Evolutionary conservation across 2,797 vertebrate species (phyloP).

Genomic region (Moxostoma hubbsi): DNA sequence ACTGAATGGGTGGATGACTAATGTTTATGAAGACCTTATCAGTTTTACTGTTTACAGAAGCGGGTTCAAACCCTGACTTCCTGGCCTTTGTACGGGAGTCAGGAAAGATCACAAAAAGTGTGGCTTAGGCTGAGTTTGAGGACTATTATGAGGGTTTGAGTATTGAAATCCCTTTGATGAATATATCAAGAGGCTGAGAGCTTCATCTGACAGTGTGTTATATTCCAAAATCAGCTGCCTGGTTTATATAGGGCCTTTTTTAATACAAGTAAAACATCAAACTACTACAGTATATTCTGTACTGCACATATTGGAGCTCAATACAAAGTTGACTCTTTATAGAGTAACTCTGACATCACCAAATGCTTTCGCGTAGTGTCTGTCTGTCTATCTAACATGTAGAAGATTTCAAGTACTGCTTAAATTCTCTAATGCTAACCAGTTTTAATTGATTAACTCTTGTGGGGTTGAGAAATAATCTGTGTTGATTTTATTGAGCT

Average conservation of each 20-base stretch:
- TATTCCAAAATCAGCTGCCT: not conserved
- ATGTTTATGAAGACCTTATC: slow-evolving; percentile 14
- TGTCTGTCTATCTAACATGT: too few species aligned
- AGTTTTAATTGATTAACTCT: not conserved
- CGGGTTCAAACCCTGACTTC: slow-evolving; percentile 25
- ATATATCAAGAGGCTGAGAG: slow-evolving; percentile 49
- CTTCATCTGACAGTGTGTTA: slow-evolving; percentile 33
- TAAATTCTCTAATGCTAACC: not conserved
- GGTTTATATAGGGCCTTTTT: not conserved
- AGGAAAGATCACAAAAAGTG: slow-evolving; percentile 7
- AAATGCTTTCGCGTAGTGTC: too few species aligned
- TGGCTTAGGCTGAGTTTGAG: slow-evolving; percentile 54
- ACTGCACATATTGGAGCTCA: too few species aligned
- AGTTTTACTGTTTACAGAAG: slow-evolving; percentile 9
- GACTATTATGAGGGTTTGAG: slow-evolving; percentile 57
- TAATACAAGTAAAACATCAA: not conserved
- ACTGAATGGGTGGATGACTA: not conserved
- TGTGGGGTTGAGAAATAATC: too few species aligned
- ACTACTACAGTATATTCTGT: not conserved
- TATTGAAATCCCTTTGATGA: slow-evolving; percentile 47
- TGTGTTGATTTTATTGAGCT: slow-evolving; percentile 3
- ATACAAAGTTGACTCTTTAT: too few species aligned
- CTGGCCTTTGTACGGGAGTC: slow-evolving; percentile 15
- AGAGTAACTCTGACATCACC: too few species aligned
- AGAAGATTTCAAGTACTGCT: not conserved